Evolutionary conservation across 2,797 vertebrate species (phyloP).

Genomic region (Lacerta agilis): DNA sequence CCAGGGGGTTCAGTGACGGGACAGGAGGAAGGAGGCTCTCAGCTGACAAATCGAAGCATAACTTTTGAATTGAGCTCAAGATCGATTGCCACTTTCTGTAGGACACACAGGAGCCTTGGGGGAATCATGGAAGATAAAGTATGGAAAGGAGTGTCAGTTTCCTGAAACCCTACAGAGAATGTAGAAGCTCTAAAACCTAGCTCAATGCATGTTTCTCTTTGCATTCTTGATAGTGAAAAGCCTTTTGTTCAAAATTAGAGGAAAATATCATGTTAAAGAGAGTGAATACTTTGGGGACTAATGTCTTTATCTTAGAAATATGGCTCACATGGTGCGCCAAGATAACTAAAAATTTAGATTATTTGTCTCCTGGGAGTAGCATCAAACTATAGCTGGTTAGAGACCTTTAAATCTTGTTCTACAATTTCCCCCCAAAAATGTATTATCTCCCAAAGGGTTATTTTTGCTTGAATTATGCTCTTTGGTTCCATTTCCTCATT

Average conservation of each 20-base stretch:
- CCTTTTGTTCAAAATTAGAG: background rate
- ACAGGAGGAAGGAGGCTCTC: background rate
- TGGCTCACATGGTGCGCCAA: constrained; percentile 25
- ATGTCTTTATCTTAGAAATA: constrained; percentile 47
- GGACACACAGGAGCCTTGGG: background rate
- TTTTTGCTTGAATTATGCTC: constrained; percentile 39
- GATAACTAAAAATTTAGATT: constrained; percentile 45
- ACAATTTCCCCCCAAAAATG: constrained; percentile 1
- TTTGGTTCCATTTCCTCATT: constrained; percentile 57
- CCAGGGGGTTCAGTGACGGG: background rate
- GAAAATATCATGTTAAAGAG: background rate
- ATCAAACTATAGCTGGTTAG: constrained; percentile 15
- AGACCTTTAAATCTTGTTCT: constrained; percentile 47
- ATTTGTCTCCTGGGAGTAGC: constrained; percentile 14
- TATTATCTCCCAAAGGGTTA: constrained; percentile 27
- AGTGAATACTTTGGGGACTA: constrained; percentile 7
- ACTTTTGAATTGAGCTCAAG: constrained; percentile 7
- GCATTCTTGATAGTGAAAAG: constrained; percentile 3
- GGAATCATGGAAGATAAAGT: background rate
- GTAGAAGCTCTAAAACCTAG: background rate
- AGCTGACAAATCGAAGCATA: background rate
- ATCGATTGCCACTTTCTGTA: background rate
- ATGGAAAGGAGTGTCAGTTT: background rate
- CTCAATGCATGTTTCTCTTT: background rate
- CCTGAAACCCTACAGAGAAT: background rate